phyloP scores from a whole-genome alignment of 2,113 vertebrate genomes.

The Corydoras maculifer region DNA sequence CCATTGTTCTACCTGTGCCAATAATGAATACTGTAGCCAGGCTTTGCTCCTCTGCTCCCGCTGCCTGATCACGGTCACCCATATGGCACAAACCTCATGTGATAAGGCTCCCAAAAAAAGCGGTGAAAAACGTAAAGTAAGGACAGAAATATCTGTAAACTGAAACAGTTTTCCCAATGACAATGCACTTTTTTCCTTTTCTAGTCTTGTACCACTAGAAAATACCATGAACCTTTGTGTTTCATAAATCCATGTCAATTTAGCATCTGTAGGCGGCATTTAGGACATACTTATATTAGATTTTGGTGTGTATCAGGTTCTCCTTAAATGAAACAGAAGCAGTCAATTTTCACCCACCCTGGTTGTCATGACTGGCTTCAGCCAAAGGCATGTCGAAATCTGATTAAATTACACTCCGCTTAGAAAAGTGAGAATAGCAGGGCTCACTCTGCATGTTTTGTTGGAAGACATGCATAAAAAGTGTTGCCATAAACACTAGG shows the following conservation, averaged over 20 bases:
- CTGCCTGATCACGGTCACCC: constrained; percentile 42
- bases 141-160: too few relatives aligned
- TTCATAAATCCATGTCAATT: too few relatives aligned
- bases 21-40: constrained; percentile 35
- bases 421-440: constrained; percentile 29
- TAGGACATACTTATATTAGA: too few relatives aligned
- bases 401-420: constrained; percentile 37
- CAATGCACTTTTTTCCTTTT: too few relatives aligned
- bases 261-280: too few relatives aligned
- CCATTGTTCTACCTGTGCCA: constrained; percentile 40
- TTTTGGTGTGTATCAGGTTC: too few relatives aligned
- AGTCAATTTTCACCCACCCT: constrained; percentile 12
- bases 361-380: constrained; percentile 26
- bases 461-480: constrained; percentile 27
- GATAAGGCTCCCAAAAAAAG: too few relatives aligned
- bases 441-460: constrained; percentile 31
- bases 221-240: too few relatives aligned
- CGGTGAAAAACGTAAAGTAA: too few relatives aligned
- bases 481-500: constrained; percentile 35
- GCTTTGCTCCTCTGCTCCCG: constrained; percentile 39
- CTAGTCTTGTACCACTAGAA: too few relatives aligned
- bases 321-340: background rate
- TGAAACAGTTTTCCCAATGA: too few relatives aligned
- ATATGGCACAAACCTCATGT: constrained; percentile 28
- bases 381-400: constrained; percentile 37